Evolutionary conservation across 2,888 invertebrate genomes (phyloP), one percentile per base, ranked within the genome.

Genomic region (Eurois occulta): DNA sequence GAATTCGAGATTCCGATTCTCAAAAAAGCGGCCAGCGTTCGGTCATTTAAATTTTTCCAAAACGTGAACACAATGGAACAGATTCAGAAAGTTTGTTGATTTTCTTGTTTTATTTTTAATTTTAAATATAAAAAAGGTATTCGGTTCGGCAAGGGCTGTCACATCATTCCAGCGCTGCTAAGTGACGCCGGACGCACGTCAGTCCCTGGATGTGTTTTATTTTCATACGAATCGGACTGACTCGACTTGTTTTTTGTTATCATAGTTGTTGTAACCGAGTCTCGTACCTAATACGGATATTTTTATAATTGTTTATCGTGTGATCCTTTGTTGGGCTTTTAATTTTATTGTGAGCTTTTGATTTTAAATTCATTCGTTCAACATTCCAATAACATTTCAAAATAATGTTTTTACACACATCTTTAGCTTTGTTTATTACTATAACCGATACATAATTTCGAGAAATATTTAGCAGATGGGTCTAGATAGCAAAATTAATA

Each of bases 181-280:
- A 96, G 96, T 96, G 96, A 96, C 96, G 96, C 96, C 95, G 95
- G 96, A 96, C 96, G 96, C 96, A 96, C 96, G 96, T 96, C 96
- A 96, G 92, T 95, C 91, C 89, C 91, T 90, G 93, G 92, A 94
- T 94, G 93, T 94, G 94, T 96, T 96, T 96, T 96, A 96, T 96
- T 96, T 96, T 95, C 94, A 95, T 95, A 95, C 93, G 94, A 95
- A 94, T 95, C 94, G 91, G 93, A 94, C 94, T 90, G 93, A 92
- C 94, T 95, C 91, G 93, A 91, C 93, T 93, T 92, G 92, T 95
- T 96, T 96, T 96, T 96, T 96, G 94, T 95, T 94, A 95, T 94
- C 93, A 95, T 95, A 95, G 95, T 94, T 93, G 94, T 94, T 93
- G 92, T 93, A 92, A 91, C 92, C 91, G 90, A 94, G 92, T 91